Conservation (phyloP, 1,140 invertebrate genomes). For the Goniozus legneri region DNA sequence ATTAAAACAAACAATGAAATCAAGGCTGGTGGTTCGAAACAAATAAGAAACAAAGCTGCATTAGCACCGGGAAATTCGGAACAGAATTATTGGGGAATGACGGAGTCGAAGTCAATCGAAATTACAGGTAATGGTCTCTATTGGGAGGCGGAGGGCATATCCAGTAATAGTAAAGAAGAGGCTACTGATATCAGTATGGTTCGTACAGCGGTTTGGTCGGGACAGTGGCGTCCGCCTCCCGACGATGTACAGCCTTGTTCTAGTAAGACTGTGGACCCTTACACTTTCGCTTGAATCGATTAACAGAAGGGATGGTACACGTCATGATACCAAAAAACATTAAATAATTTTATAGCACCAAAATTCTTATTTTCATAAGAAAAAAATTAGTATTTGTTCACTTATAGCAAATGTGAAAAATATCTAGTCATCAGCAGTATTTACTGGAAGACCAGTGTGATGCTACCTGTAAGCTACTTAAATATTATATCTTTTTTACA, state of each 20-base stretch:
- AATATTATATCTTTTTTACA: no score
- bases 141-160: slow-evolving; percentile 37
- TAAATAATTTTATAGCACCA: no score
- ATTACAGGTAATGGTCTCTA: slow-evolving; percentile 39
- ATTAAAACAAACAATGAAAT: slow-evolving; percentile 17
- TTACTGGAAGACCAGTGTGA: no score
- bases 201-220: slow-evolving; percentile 40
- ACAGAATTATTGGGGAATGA: slow-evolving; percentile 31
- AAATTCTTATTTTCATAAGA: no score
- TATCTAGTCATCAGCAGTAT: no score
- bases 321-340: no score
- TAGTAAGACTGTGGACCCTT: slow-evolving; percentile 56
- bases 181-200: slow-evolving; percentile 31
- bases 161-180: slow-evolving; percentile 25
- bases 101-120: slow-evolving; percentile 22
- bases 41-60: slow-evolving; percentile 23
- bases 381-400: no score
- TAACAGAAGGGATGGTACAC: no score
- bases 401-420: no score
- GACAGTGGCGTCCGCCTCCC: slow-evolving; percentile 45
- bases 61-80: slow-evolving; percentile 31
- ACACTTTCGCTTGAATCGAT: slow-evolving; percentile 46
- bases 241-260: slow-evolving; percentile 61
- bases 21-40: slow-evolving; percentile 10
- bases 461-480: no score